phyloP scores from a whole-genome alignment of 2,113 vertebrate species.

The Cynocephalus volans region DNA sequence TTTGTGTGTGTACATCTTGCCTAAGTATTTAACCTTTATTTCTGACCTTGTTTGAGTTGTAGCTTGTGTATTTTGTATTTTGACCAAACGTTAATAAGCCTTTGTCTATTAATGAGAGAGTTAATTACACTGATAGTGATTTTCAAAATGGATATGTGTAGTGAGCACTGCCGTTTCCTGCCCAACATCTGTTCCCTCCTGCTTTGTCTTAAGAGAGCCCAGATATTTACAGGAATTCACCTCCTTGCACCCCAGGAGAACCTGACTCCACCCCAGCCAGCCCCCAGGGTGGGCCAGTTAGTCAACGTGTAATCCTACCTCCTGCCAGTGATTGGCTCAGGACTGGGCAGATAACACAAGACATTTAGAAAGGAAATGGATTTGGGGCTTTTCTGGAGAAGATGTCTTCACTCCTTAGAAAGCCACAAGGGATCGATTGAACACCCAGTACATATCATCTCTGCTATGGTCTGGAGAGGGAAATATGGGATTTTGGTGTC shows the following conservation, averaged over 20 bases:
- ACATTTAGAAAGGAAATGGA: neutral
- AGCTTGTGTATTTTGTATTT: constrained; percentile 65
- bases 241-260: neutral
- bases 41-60: constrained; percentile 65
- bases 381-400: neutral
- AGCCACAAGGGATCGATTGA: neutral
- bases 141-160: neutral
- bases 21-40: constrained; percentile 73
- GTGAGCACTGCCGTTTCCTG: neutral
- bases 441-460: too few relatives aligned
- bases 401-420: neutral
- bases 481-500: too few relatives aligned
- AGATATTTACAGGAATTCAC: neutral
- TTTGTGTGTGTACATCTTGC: constrained; percentile 65
- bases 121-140: constrained; percentile 59
- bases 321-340: neutral
- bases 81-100: constrained; percentile 65
- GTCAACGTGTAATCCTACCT: neutral
- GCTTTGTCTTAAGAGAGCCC: neutral
- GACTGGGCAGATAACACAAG: neutral
- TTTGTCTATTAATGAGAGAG: constrained; percentile 65
- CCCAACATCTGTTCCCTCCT: neutral
- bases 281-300: neutral
- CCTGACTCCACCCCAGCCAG: neutral
- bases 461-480: too few relatives aligned